phyloP scores from a whole-genome alignment of 2,797 vertebrate species.

The Notoglanidium macrostoma region DNA sequence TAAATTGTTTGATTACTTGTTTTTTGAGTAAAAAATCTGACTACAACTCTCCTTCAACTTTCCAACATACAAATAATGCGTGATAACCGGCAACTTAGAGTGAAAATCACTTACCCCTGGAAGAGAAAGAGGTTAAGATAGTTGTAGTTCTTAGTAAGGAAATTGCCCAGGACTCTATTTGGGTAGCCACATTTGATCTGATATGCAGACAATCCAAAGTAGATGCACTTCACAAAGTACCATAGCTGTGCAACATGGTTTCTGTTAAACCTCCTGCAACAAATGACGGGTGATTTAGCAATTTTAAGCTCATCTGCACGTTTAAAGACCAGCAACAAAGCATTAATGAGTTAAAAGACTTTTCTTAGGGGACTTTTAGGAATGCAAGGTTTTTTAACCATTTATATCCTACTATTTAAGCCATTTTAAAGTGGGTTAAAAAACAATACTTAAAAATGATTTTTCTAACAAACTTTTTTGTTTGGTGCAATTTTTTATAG shows the following conservation, averaged over 20 bases:
- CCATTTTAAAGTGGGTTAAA: not conserved
- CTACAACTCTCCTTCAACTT: not conserved
- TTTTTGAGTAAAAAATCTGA: no score
- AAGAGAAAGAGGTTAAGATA: conserved; percentile 78
- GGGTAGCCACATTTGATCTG: conserved; percentile 78
- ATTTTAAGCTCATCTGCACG: not conserved
- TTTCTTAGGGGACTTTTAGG: not conserved
- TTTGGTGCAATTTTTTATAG: not conserved
- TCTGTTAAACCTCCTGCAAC: conserved; percentile 74
- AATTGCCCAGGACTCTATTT: conserved; percentile 73
- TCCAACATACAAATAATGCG: not conserved
- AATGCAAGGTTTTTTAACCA: not conserved
- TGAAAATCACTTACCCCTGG: conserved; percentile 58
- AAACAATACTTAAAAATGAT: not conserved
- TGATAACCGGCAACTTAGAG: no score
- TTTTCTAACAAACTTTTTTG: not conserved
- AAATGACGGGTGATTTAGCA: not conserved
- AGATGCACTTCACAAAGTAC: conserved; percentile 78
- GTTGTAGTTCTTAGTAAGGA: conserved; percentile 78
- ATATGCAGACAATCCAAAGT: conserved; percentile 77
- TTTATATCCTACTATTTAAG: not conserved
- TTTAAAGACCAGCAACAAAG: not conserved
- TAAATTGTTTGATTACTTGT: no score
- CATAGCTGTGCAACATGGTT: conserved; percentile 74
- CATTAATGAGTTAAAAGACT: not conserved